A percentile compares a stretch with the other conserved stretches of the same genome.
These are phyloP conservation scores for Illadopsis cleaveri DNA, from an alignment of 2,113 vertebrate species.

Conservation along the genomic window DNA sequence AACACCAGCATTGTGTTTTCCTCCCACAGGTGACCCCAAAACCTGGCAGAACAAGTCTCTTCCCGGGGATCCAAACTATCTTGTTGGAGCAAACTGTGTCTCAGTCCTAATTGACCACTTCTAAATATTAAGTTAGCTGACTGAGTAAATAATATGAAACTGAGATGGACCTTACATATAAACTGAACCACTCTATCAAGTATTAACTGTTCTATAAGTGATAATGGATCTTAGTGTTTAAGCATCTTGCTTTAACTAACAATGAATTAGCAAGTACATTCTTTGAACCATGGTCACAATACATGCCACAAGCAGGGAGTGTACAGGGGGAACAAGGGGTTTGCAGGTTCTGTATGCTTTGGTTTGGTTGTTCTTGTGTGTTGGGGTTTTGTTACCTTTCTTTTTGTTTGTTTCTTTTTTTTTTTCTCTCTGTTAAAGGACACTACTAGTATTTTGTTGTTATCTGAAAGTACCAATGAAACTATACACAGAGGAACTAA, in stretches of 20 bases:
- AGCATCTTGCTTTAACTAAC: slow-evolving; percentile 72
- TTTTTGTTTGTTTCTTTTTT: not conserved
- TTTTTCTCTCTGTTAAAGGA: slow-evolving; percentile 20
- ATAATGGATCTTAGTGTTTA: slow-evolving; percentile 65
- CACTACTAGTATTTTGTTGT: slow-evolving; percentile 55
- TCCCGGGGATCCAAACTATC: slow-evolving; percentile 98
- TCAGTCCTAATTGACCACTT: slow-evolving; percentile 99
- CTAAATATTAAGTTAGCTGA: slow-evolving; percentile 87
- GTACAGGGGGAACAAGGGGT: slow-evolving; percentile 43
- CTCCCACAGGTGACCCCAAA: slow-evolving; percentile 94
- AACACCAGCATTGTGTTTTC: slow-evolving; percentile 70
- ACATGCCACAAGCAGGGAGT: slow-evolving; percentile 76
- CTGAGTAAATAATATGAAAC: slow-evolving; percentile 86
- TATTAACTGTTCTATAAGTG: slow-evolving; percentile 78
- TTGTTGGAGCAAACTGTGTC: slow-evolving; percentile 98
- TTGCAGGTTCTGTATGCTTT: slow-evolving; percentile 60
- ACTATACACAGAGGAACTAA: slow-evolving; percentile 43
- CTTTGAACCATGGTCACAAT: slow-evolving; percentile 80
- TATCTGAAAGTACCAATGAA: slow-evolving; percentile 64
- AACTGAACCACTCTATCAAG: slow-evolving; percentile 80
- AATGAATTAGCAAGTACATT: slow-evolving; percentile 80
- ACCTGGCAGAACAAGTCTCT: slow-evolving; percentile 99
- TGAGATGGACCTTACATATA: slow-evolving; percentile 70
- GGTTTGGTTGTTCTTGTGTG: slow-evolving; percentile 34
- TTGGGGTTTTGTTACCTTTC: not conserved